phyloP scores from a whole-genome alignment of 2,797 vertebrate genomes.

The Lithobates pipiens region DNA sequence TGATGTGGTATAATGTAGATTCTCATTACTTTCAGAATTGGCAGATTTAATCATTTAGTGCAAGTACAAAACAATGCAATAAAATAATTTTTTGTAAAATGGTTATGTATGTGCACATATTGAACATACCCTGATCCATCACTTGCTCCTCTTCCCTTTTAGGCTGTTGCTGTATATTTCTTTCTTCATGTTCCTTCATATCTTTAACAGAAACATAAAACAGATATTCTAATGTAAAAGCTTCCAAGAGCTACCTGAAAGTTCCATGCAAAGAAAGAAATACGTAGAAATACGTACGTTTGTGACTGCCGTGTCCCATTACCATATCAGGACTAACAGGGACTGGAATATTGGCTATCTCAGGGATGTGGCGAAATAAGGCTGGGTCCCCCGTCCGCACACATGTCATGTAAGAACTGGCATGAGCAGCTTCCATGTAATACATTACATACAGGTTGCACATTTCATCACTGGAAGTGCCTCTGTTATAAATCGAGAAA shows the following conservation, averaged over 20 bases:
- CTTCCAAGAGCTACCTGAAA: not conserved
- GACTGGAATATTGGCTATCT: constrained; percentile 88
- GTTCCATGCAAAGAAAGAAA: too few relatives aligned
- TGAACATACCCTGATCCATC: constrained; percentile 85
- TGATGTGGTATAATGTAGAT: too few relatives aligned
- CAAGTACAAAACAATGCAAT: too few relatives aligned
- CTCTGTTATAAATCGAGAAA: constrained; percentile 73
- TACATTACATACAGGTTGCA: constrained; percentile 99
- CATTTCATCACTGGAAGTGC: constrained; percentile 94
- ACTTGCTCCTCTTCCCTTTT: constrained; percentile 79
- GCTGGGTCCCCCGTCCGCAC: constrained; percentile 80
- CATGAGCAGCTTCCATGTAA: constrained; percentile 92
- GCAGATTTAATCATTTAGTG: too few relatives aligned
- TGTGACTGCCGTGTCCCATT: constrained; percentile 79
- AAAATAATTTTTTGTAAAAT: too few relatives aligned
- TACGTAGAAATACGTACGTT: constrained; percentile 69
- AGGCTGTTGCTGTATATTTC: constrained; percentile 69
- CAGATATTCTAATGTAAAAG: not conserved
- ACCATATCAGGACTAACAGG: constrained; percentile 79
- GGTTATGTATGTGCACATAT: too few relatives aligned
- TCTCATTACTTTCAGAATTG: too few relatives aligned
- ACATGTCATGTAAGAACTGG: constrained; percentile 90
- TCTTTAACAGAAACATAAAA: constrained; percentile 67
- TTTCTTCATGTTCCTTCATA: constrained; percentile 71
- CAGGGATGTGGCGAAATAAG: constrained; percentile 86